Percentiles rank a stretch among this genome's conserved stretches.
Conservation (phyloP, 2,888 invertebrate genomes). For the Drosophila neutralis region DNA sequence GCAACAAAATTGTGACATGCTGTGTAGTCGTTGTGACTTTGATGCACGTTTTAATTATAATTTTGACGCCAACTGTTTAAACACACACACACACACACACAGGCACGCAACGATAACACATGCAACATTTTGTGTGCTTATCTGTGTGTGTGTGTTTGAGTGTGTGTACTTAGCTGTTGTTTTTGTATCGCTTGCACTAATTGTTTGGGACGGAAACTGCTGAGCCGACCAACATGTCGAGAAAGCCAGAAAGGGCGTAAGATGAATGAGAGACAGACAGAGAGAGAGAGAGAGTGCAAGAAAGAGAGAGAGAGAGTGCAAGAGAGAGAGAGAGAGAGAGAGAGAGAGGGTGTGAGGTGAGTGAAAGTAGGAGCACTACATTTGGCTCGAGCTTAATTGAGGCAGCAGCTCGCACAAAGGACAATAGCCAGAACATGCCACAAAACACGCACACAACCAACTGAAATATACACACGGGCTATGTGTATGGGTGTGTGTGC, state of each 20-base stretch:
- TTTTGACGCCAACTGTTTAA: slow-evolving; percentile 82
- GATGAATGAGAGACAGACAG: background rate
- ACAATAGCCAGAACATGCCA: slow-evolving; percentile 65
- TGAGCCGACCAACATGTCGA: slow-evolving; percentile 39
- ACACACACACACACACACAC: slow-evolving; percentile 48
- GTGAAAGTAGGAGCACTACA: slow-evolving; percentile 18
- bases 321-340: background rate
- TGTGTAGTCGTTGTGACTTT: slow-evolving; percentile 72
- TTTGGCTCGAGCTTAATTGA: slow-evolving; percentile 56
- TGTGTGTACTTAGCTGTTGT: slow-evolving; percentile 39
- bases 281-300: background rate
- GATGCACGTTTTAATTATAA: slow-evolving; percentile 82
- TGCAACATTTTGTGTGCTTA: slow-evolving; percentile 6
- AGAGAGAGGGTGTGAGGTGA: background rate
- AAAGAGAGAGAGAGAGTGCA: background rate
- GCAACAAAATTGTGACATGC: slow-evolving; percentile 73
- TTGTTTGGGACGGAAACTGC: slow-evolving; percentile 52
- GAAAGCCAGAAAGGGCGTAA: background rate
- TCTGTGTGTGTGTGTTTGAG: slow-evolving; percentile 28
- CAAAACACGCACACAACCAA: slow-evolving; percentile 17
- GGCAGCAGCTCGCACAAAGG: slow-evolving; percentile 48
- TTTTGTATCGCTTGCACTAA: slow-evolving; percentile 62
- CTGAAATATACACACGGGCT: background rate
- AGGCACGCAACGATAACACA: slow-evolving; percentile 40
- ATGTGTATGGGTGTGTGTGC: background rate